phyloP scores from a whole-genome alignment of 1,140 invertebrate genomes.

The Bombus fervidus region DNA sequence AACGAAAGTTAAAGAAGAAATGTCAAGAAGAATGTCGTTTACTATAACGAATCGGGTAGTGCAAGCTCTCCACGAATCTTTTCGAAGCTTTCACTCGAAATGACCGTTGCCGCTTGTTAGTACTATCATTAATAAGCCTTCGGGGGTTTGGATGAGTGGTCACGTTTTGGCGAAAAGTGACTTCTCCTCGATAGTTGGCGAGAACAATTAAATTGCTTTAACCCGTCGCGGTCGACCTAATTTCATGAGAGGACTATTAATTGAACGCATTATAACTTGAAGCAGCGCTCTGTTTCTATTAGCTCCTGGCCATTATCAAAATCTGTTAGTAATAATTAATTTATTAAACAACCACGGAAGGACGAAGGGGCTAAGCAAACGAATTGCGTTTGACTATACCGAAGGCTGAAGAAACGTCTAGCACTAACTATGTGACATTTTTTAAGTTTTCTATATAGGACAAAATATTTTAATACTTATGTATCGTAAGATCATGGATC shows the following conservation, averaged over 20 bases:
- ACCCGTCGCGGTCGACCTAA: slow-evolving; percentile 31
- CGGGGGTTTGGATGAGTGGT: background rate
- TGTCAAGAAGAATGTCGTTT: background rate
- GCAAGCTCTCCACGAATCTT: background rate
- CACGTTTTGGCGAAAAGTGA: background rate
- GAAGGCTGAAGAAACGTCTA: background rate
- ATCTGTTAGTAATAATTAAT: slow-evolving; percentile 19
- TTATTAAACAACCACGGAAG: background rate
- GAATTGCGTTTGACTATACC: background rate
- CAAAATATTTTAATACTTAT: too few relatives aligned
- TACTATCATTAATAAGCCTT: slow-evolving; percentile 7
- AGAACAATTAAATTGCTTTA: slow-evolving; percentile 38
- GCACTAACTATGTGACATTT: too few relatives aligned
- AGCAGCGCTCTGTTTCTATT: slow-evolving; percentile 27
- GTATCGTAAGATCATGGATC: too few relatives aligned
- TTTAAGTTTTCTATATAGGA: too few relatives aligned
- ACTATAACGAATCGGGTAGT: background rate
- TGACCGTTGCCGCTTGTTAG: too few relatives aligned
- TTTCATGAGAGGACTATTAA: slow-evolving; percentile 20
- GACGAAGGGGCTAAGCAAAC: background rate
- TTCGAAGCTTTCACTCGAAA: background rate
- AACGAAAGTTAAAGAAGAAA: background rate
- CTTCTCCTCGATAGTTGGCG: background rate
- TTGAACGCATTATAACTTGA: slow-evolving; percentile 30
- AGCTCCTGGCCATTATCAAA: slow-evolving; percentile 17